Conservation (phyloP, 30 jellyfish, hydroid and myxozoan genomes). For the Phacellophora camtschatica region DNA sequence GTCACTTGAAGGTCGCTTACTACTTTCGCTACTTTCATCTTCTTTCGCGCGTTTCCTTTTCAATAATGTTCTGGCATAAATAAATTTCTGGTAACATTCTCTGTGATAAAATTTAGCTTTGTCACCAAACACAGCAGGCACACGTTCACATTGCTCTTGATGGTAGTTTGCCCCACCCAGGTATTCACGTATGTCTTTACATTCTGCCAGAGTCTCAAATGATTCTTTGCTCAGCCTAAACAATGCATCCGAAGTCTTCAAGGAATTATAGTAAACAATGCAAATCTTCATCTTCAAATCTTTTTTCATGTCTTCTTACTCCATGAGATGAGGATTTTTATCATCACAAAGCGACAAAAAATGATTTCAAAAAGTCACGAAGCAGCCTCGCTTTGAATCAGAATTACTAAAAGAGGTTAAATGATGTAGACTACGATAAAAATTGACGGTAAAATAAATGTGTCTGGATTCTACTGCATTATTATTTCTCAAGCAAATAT, state of each 20-base stretch:
- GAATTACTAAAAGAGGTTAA: background rate
- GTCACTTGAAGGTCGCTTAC: constrained; percentile 1
- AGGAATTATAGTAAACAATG: background rate
- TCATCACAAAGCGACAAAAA: background rate
- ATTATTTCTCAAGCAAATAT: background rate
- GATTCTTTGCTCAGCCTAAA: background rate
- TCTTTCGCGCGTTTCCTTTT: constrained; percentile 10
- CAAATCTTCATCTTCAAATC: background rate
- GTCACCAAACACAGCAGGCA: background rate
- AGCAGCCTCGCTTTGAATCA: background rate
- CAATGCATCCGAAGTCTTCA: background rate
- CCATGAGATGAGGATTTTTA: background rate
- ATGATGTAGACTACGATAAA: background rate
- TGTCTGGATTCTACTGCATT: background rate
- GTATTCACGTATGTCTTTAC: constrained; percentile 3
- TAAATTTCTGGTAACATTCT: constrained; percentile 28
- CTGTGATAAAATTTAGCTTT: constrained; percentile 3
- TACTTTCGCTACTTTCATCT: background rate
- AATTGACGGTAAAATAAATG: background rate
- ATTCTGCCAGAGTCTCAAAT: constrained; percentile 7
- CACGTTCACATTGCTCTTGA: constrained; percentile 2
- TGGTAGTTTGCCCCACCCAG: constrained; percentile 3
- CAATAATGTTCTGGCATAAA: constrained; percentile 11
- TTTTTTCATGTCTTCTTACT: background rate
- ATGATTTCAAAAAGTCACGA: background rate